A percentile compares a stretch with the other conserved stretches of the same genome.
Conservation (phyloP, 2,888 invertebrate species). For the Scaeva pyrastri region DNA sequence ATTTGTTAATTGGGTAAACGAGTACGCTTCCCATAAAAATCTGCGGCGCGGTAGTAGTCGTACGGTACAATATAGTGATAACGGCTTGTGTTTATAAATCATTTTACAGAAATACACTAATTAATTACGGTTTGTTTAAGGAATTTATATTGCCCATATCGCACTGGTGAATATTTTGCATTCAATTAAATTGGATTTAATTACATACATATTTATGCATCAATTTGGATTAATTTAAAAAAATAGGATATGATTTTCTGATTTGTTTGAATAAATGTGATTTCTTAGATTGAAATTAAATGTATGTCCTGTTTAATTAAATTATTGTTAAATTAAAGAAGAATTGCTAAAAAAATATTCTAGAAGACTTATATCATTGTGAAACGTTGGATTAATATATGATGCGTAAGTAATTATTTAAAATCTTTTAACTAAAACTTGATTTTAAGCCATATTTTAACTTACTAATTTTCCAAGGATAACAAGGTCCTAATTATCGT, state of each 20-base stretch:
- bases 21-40: background rate
- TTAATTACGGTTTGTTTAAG: conserved; percentile 84
- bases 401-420: too few relatives aligned
- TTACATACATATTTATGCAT: conserved; percentile 50
- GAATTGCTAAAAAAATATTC: too few relatives aligned
- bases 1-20: conserved; percentile 54
- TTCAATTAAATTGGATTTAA: conserved; percentile 56
- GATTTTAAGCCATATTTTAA: too few relatives aligned
- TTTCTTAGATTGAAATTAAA: background rate
- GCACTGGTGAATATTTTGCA: conserved; percentile 46
- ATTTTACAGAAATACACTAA: conserved; percentile 84
- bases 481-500: too few relatives aligned
- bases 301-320: too few relatives aligned
- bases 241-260: conserved; percentile 23
- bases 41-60: background rate
- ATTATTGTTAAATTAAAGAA: too few relatives aligned
- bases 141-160: conserved; percentile 58
- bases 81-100: conserved; percentile 78
- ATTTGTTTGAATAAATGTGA: conserved; percentile 13
- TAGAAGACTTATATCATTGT: too few relatives aligned
- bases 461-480: too few relatives aligned
- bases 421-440: too few relatives aligned
- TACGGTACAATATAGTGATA: conserved; percentile 62
- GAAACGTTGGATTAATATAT: too few relatives aligned
- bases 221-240: conserved; percentile 53